A percentile compares a stretch with the other conserved stretches of the same genome.
Evolutionary conservation across 2,888 invertebrate genomes (phyloP).

Genomic region (Ophion ellenae): DNA sequence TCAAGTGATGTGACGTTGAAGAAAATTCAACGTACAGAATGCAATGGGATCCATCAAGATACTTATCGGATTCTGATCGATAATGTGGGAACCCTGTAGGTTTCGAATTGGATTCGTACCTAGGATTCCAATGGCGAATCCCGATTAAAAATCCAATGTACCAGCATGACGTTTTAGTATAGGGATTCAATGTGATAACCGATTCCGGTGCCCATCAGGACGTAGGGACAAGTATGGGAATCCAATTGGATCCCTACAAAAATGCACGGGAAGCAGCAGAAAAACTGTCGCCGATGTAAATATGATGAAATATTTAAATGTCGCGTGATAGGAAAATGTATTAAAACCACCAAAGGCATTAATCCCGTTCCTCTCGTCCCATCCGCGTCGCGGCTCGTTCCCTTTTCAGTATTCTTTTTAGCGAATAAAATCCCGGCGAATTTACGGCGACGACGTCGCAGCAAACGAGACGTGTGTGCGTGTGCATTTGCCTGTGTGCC

Average conservation of each 20-base stretch:
- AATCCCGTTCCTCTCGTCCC: constrained; percentile 12
- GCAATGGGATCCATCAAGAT: no score
- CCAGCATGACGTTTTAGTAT: no score
- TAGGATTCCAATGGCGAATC: not conserved
- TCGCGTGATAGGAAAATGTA: not conserved
- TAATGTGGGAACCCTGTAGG: no score
- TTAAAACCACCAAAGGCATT: constrained; percentile 14
- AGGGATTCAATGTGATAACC: no score
- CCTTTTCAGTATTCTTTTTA: constrained; percentile 4
- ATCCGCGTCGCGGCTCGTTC: not conserved
- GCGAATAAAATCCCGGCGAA: constrained; percentile 41
- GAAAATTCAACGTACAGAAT: no score
- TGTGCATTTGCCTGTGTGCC: constrained; percentile 19
- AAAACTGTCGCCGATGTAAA: not conserved
- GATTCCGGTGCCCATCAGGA: no score
- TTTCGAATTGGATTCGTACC: no score
- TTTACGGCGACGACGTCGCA: constrained; percentile 21
- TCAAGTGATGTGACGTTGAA: no score
- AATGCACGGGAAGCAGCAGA: not conserved
- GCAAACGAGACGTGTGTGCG: not conserved
- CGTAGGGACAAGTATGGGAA: no score
- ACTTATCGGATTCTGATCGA: no score
- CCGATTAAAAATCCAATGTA: not conserved
- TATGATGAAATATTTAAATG: constrained; percentile 47
- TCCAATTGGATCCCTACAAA: not conserved